Evolutionary conservation across 2,797 vertebrate species (phyloP).

Genomic region (Pithecia hirsuta): DNA sequence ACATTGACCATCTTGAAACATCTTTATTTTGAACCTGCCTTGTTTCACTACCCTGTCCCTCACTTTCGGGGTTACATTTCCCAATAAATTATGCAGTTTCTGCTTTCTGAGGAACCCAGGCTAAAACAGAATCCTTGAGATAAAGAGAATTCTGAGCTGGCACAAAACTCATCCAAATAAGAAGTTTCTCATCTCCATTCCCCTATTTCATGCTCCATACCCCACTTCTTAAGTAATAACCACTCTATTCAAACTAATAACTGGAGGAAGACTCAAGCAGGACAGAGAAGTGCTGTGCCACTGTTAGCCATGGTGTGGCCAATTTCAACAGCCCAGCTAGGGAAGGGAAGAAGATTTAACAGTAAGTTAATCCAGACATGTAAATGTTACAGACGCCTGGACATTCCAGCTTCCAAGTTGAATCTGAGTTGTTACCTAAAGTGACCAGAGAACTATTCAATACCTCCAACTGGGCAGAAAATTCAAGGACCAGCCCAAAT

Average conservation of each 20-base stretch:
- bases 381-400: not conserved
- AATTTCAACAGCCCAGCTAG: not conserved
- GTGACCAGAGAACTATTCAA: not conserved
- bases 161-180: not conserved
- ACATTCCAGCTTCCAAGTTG: not conserved
- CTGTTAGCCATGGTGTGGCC: not conserved
- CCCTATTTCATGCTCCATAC: not conserved
- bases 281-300: not conserved
- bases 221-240: not conserved
- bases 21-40: not conserved
- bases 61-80: not conserved
- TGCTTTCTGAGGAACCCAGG: not conserved
- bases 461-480: not conserved
- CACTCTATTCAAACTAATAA: not conserved
- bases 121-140: not conserved
- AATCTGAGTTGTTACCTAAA: not conserved
- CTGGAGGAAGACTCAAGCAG: not conserved
- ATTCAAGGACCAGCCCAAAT: not conserved
- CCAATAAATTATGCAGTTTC: not conserved
- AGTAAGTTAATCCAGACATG: not conserved
- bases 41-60: not conserved
- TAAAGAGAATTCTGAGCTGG: not conserved
- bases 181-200: not conserved
- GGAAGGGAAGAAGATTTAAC: not conserved
- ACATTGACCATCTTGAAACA: not conserved